Percentiles rank a stretch among this genome's conserved stretches.
These are phyloP conservation scores for Iphiclides podalirius DNA, from an alignment of 2,888 invertebrate species.

Conservation along the genomic window DNA sequence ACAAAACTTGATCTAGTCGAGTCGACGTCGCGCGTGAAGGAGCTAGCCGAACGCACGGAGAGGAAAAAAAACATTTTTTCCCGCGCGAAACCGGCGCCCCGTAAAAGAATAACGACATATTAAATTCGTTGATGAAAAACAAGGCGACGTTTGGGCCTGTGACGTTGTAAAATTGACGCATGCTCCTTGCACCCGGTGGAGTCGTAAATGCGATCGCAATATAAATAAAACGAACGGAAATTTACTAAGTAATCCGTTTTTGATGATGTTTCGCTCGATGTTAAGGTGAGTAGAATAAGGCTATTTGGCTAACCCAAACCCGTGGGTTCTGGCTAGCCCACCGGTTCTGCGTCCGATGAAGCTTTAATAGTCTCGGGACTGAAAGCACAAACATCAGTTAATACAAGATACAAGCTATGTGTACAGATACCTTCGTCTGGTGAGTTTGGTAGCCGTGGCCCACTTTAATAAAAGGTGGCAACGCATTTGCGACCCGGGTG, in stretches of 20 bases:
- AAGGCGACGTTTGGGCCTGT: slow-evolving; percentile 33
- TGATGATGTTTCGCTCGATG: slow-evolving; percentile 13
- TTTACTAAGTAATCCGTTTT: slow-evolving; percentile 32
- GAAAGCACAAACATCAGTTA: no score
- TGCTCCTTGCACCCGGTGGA: slow-evolving; percentile 34
- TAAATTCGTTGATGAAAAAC: slow-evolving; percentile 11
- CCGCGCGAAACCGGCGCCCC: slow-evolving; percentile 25
- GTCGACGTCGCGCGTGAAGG: neutral
- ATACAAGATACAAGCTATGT: no score
- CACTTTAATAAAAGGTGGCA: neutral
- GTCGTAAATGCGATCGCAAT: slow-evolving; percentile 44
- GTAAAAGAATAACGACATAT: slow-evolving; percentile 43
- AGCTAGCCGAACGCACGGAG: neutral
- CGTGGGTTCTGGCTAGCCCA: no score
- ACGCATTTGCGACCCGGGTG: neutral
- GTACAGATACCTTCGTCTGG: no score
- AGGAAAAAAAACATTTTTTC: slow-evolving; percentile 10
- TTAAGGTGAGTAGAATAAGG: no score
- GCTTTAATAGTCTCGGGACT: no score
- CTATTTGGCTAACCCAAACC: no score
- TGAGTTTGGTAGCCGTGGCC: no score
- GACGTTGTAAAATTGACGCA: slow-evolving; percentile 52
- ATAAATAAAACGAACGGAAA: slow-evolving; percentile 34
- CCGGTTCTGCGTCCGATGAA: no score
- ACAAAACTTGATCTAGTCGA: slow-evolving; percentile 11